Conservation (phyloP, 2,888 invertebrate genomes). For the Dynastes grantii region DNA sequence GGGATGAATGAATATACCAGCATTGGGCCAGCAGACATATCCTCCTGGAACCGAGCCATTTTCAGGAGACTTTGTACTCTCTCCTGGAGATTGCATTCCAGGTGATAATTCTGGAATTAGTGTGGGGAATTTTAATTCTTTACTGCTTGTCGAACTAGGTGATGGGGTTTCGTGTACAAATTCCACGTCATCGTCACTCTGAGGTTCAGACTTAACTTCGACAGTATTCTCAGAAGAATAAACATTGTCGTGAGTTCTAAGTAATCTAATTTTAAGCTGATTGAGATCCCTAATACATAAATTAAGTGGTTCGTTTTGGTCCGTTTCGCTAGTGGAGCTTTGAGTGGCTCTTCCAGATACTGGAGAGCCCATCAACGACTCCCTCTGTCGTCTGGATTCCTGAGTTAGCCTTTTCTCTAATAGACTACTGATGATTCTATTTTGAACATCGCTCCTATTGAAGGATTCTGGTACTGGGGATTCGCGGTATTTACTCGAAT, state of each 20-base stretch:
- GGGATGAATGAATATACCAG: conserved; percentile 82
- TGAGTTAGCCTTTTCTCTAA: conserved; percentile 81
- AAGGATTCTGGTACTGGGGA: conserved; percentile 54
- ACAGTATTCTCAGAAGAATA: conserved; percentile 72
- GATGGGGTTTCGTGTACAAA: conserved; percentile 66
- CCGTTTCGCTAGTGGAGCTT: conserved; percentile 64
- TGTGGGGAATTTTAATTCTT: conserved; percentile 59
- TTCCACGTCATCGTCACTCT: conserved; percentile 73
- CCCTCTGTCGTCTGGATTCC: conserved; percentile 73
- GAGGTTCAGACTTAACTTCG: conserved; percentile 76
- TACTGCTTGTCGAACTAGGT: conserved; percentile 60
- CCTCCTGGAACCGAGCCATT: conserved; percentile 69
- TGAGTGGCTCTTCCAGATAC: conserved; percentile 67
- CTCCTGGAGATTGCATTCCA: conserved; percentile 66
- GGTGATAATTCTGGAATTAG: conserved; percentile 57
- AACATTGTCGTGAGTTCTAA: conserved; percentile 77
- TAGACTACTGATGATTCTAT: conserved; percentile 80
- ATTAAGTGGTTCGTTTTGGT: conserved; percentile 85
- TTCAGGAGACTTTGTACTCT: conserved; percentile 70
- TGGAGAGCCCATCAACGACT: conserved; percentile 18
- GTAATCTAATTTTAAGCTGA: conserved; percentile 78
- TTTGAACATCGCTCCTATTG: conserved; percentile 79
- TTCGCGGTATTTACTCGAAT: conserved; percentile 55
- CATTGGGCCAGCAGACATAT: conserved; percentile 81
- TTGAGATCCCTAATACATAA: conserved; percentile 86